These are phyloP conservation scores for Chaitophorus viminalis DNA, from an alignment of 2,888 invertebrate genomes.

Conservation along the genomic window DNA sequence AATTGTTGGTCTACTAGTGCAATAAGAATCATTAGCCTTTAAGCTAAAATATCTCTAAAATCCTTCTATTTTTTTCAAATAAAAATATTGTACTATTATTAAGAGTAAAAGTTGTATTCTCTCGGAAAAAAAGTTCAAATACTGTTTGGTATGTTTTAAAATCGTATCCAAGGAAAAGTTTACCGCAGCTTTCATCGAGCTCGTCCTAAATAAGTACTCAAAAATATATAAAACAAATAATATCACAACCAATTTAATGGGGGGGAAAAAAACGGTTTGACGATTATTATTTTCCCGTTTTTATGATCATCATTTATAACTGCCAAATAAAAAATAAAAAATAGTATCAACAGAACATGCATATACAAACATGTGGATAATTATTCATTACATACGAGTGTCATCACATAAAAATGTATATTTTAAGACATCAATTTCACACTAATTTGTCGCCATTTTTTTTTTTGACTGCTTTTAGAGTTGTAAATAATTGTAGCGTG, in stretches of 20 bases:
- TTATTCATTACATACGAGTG: slow-evolving; percentile 5
- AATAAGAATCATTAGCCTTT: background rate
- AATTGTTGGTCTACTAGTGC: background rate
- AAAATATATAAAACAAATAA: slow-evolving; percentile 18
- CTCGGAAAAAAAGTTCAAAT: background rate
- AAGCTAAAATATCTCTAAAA: background rate
- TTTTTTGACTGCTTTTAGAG: background rate
- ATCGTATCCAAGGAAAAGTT: background rate
- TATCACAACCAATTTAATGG: background rate
- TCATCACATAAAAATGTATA: slow-evolving; percentile 30
- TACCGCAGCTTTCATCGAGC: background rate
- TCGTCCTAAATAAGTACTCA: background rate
- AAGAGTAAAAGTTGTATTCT: background rate
- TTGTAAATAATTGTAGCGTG: background rate
- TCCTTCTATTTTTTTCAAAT: too few species aligned
- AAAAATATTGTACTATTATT: too few species aligned
- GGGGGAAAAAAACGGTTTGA: background rate
- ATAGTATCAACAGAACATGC: background rate
- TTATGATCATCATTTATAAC: slow-evolving; percentile 29
- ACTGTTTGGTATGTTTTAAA: background rate
- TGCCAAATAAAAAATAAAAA: background rate
- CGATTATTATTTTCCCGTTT: slow-evolving; percentile 16
- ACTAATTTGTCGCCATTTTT: slow-evolving; percentile 44
- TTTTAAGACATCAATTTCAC: slow-evolving; percentile 51
- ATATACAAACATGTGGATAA: slow-evolving; percentile 37